Base-by-base conservation (phyloP, 2,888 invertebrate species). In the Andrena marginata region DNA sequence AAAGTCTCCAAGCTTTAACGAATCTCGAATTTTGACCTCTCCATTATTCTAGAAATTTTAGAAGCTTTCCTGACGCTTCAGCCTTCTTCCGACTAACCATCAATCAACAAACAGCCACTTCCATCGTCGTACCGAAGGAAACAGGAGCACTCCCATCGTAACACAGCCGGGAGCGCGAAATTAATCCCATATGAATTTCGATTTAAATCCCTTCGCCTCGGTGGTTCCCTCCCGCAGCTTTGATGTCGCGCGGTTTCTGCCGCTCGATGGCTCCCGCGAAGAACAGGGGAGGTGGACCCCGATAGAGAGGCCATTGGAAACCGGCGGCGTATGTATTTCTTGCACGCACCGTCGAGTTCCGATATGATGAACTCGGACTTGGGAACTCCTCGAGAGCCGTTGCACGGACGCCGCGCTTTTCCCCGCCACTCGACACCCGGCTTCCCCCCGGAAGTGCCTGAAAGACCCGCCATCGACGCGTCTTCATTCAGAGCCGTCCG, bases 301-400 rank as follows among this genome's bases (percentile, higher is more conserved):
- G 64, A 75, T 59, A 33, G 51, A 68, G 73, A 54, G 35, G 59
- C 35, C 42, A 63, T 2, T 16, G 16, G 42, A 5, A 16, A 16
- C 42, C 13, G 42, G 16, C 42, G 16, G 42, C 42, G 42, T 16
- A 77, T 78, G 80, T 85, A 87, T 87, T 85, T 85, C 85, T 81
- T 65, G 84, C 87, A 87, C 87, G 87, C 87, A 65, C 75, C 75
- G 16, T 49, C 67, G 70, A 87, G 87, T 78, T 86, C 77, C 77
- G 68, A 83, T 83, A 87, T 79, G 87, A 87, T 85, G 87, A 85
- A 87, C 85, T 78, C 71, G 54, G 75, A 74, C 77, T 77, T 68
- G 35, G 70, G 63, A 85, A 85, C 71, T 82, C 82, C 49, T 68
- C 60, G 5, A 51, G 82, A 87, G 85, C 80, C 85, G 74, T 79